Conservation (phyloP, 2,888 invertebrate genomes). For the Ernsta delagoae region DNA sequence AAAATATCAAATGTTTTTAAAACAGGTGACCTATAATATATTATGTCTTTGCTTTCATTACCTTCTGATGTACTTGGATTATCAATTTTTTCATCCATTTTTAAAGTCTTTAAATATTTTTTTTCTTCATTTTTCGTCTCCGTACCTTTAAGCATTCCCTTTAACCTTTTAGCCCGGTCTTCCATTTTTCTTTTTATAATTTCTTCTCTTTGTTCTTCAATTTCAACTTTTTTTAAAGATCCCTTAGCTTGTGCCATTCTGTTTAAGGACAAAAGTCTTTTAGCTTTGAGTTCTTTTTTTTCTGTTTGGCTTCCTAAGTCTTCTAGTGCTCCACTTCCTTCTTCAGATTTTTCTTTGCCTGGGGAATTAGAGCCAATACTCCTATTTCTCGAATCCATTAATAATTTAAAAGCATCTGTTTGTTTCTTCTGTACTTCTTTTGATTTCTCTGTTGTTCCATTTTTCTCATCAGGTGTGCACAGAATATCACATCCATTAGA, state of each 20-base stretch:
- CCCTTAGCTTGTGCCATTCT: slow-evolving; percentile 88
- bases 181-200: slow-evolving; percentile 85
- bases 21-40: slow-evolving; percentile 9
- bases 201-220: slow-evolving; percentile 82
- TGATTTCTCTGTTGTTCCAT: slow-evolving; percentile 7
- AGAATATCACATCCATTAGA: not conserved
- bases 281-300: slow-evolving; percentile 65
- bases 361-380: slow-evolving; percentile 86
- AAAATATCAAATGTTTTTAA: slow-evolving; percentile 29
- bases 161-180: slow-evolving; percentile 85
- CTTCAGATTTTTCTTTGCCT: slow-evolving; percentile 77
- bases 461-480: not conserved
- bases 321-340: slow-evolving; percentile 55
- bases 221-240: slow-evolving; percentile 83
- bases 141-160: slow-evolving; percentile 69
- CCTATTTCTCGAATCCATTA: slow-evolving; percentile 88
- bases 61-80: slow-evolving; percentile 25
- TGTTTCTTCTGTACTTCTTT: slow-evolving; percentile 57
- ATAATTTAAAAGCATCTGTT: slow-evolving; percentile 86
- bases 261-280: slow-evolving; percentile 82
- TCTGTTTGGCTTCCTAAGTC: slow-evolving; percentile 42
- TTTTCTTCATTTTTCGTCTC: slow-evolving; percentile 47
- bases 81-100: slow-evolving; percentile 16
- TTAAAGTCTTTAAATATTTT: slow-evolving; percentile 36
- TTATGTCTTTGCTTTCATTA: slow-evolving; percentile 30